Evolutionary conservation across 2,113 vertebrate species (phyloP), one percentile per base, ranked within the genome.

Genomic region (Vimba vimba): DNA sequence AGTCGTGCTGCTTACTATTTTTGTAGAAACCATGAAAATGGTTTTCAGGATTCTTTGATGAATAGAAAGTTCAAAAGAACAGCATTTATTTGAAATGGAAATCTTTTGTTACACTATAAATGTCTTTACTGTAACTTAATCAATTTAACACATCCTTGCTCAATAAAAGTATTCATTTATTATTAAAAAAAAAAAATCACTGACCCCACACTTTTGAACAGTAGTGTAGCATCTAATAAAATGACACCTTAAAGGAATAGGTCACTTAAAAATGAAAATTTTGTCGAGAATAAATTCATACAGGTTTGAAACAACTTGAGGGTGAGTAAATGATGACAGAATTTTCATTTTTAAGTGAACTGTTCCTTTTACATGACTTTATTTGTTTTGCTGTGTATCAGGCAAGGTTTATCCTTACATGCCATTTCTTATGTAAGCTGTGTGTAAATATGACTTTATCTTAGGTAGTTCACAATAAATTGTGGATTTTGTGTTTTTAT

Each of bases 401-500:
- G 10, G 11, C n/a, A 10, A 25, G 11, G 59, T 59, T 59, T 23
- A 27, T 30, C 2, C 62, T 30, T 64, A 23, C 55, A 59, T 21
- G 2, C 21, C 6, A 19, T 7, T 59, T 59, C 21, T 59, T n/a
- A 59, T n/a, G 19, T 9, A 21, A 68, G 2, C 79, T 83, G 47
- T 73, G 21, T 39, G 21, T 73, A n/a, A 45, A 75, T 25, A 77
- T 33, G 25, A 55, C 75, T 55, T 69, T 23, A 77, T 33, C 8
- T 19, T 77, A 47, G 19, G 68, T 83, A 47, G 76, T 30, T 60
- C 6, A 78, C 73, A 76, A 43, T 80, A 75, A 60, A n/a, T 43
- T 82, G 52, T 82, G 82, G 52, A 76, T 59, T 84, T 81, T 82
- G 88, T 87, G 45, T 75, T 79, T 81, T 71, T 82, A 55, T 55